Evolutionary conservation across 64 coral and sea anemone species (phyloP).

Genomic region (Anthopleura sola): DNA sequence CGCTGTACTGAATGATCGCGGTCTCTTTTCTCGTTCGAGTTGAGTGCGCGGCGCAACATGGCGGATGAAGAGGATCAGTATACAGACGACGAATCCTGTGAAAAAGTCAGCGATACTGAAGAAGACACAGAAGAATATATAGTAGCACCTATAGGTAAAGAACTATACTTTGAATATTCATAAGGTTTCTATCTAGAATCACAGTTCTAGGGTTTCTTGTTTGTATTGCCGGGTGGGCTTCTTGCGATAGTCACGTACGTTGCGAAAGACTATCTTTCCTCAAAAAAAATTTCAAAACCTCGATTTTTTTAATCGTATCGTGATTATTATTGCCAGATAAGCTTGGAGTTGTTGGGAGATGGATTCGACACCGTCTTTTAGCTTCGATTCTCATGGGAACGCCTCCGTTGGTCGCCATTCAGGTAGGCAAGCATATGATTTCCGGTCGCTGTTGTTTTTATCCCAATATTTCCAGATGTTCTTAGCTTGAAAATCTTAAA

Average conservation of each 20-base stretch:
- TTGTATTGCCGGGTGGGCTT: background rate
- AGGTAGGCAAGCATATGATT: constrained; percentile 37
- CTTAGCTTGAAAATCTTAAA: background rate
- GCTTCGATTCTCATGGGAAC: constrained; percentile 64
- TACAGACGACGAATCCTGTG: constrained; percentile 45
- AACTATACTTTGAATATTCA: background rate
- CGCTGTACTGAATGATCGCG: background rate
- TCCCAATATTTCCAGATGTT: constrained; percentile 3
- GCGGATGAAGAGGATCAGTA: constrained; percentile 7
- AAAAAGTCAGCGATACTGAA: constrained; percentile 53
- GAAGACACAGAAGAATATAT: constrained; percentile 53
- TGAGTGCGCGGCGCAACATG: constrained; percentile 27
- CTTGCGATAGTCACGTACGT: background rate
- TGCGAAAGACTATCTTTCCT: background rate
- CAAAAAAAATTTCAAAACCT: background rate
- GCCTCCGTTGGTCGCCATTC: constrained; percentile 66
- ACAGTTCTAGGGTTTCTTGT: background rate
- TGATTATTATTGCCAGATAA: constrained; percentile 43
- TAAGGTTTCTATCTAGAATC: background rate
- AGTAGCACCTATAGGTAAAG: constrained; percentile 63
- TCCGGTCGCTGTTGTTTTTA: background rate
- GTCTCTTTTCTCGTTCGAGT: background rate
- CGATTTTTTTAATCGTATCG: background rate
- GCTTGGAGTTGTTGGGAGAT: constrained; percentile 69
- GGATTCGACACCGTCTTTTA: constrained; percentile 82